Evolutionary conservation across 2,113 vertebrate species (phyloP), one percentile per base, ranked within the genome.

Genomic region (Crotalus helleri): DNA sequence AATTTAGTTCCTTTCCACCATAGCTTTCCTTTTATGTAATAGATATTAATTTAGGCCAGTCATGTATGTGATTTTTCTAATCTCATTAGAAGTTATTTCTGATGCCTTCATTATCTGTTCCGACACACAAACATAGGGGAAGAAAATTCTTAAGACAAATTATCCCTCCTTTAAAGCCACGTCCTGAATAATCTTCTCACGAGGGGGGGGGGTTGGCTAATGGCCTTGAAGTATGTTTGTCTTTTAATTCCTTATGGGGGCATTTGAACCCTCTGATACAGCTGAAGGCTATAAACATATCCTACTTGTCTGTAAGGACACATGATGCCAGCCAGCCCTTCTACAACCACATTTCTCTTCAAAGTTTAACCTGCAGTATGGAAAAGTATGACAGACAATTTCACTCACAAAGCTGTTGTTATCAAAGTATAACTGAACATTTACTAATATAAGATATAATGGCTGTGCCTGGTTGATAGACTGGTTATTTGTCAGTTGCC

Each of bases 1-100:
- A 81, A 89, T 74, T 90, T n/a, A 58, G n/a, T 86, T 3, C 89
- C 89, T 92, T 0, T 2, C 11, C 7, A 46, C 92, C 44, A 59
- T 55, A 88, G 55, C 8, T 93, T 95, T 95, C 74, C 19, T 29
- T 93, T 94, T 17, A 88, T 91, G 46, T 95, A 88, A 95, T 95
- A 92, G 94, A 94, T 86, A 92, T 2, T 93, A 74, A 57, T 94
- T 95, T 89, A 94, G 94, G 93, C 87, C 95, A 92, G 91, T 44
- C 8, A 92, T 91, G 55, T 91, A 93, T 87, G 93, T 19, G 92
- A 94, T 94, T 93, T 90, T 87, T 93, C 92, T 93, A 93, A 95
- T 95, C 54, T 94, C 91, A 92, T 94, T 94, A 94, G 59, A 87
- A 81, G 58, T 87, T 96, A 93, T 95, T 96, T 96, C 92, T 17